Evolutionary conservation across 1,140 invertebrate genomes (phyloP).

Genomic region (Pemphigus obesinymphae): DNA sequence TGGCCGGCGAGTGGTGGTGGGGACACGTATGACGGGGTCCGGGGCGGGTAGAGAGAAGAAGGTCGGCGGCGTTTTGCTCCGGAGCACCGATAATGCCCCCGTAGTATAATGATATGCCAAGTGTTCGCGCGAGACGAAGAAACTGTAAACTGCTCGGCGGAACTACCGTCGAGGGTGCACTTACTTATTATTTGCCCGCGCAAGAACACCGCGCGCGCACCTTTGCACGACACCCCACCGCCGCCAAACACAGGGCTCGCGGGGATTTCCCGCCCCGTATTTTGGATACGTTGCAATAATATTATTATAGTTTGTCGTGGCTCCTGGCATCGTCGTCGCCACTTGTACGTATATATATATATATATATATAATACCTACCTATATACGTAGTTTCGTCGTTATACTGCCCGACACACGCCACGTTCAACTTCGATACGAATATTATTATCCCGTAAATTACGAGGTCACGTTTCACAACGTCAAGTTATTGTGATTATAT

Average conservation of each 20-base stretch:
- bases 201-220: neutral
- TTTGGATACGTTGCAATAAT: neutral
- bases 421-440: neutral
- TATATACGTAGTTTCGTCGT: too few species aligned
- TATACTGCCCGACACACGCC: too few species aligned
- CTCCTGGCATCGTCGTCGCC: too few species aligned
- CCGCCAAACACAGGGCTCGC: neutral
- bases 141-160: neutral
- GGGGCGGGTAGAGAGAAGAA: neutral
- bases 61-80: neutral
- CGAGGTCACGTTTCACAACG: too few species aligned
- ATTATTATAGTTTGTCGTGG: neutral
- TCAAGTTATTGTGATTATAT: too few species aligned
- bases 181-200: neutral
- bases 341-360: too few species aligned
- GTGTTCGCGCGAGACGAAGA: neutral
- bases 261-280: neutral
- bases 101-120: constrained; percentile 21
- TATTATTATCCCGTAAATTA: too few species aligned
- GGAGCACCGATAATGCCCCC: neutral
- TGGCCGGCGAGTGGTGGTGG: neutral
- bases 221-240: neutral
- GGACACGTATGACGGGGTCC: neutral
- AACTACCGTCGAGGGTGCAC: constrained; percentile 31
- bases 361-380: too few species aligned